Percentiles rank a stretch among this genome's conserved stretches.
Evolutionary conservation across 2,888 invertebrate species (phyloP).

Genomic region (Drosophila pegasa): DNA sequence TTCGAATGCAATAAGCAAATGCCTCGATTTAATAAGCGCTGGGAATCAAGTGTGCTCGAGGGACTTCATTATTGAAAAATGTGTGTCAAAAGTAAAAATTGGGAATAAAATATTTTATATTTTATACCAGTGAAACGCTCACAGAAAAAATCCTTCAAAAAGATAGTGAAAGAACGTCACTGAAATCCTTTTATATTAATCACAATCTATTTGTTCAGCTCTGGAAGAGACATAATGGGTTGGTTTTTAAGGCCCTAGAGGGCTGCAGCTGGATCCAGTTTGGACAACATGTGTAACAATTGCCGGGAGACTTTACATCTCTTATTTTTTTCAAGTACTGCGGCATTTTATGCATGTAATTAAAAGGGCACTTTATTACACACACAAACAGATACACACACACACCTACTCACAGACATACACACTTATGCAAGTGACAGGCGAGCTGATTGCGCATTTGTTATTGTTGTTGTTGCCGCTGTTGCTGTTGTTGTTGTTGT

Average conservation of each 20-base stretch:
- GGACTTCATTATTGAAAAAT: not conserved
- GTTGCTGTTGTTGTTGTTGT: conserved; percentile 47
- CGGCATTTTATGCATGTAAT: conserved; percentile 68
- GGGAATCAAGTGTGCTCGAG: not conserved
- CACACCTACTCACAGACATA: conserved; percentile 1
- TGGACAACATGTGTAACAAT: conserved; percentile 44
- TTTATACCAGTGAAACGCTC: not conserved
- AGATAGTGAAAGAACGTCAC: not conserved
- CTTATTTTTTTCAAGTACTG: conserved; percentile 42
- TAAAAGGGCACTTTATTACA: conserved; percentile 66
- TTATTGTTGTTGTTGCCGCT: conserved; percentile 21
- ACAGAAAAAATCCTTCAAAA: not conserved
- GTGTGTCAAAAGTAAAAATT: not conserved
- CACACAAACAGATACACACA: conserved; percentile 13
- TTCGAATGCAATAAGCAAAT: not conserved
- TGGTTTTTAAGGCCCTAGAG: not conserved
- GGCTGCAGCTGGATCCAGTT: not conserved
- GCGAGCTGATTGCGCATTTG: conserved; percentile 61
- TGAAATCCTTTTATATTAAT: conserved; percentile 4
- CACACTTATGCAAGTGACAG: conserved; percentile 43
- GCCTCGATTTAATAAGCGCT: not conserved
- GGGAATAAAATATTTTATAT: not conserved
- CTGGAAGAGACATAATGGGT: not conserved
- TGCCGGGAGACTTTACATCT: conserved; percentile 18
- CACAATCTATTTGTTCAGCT: not conserved